Evolutionary conservation across 2,797 vertebrate species (phyloP).

Genomic region (Argentina silus): DNA sequence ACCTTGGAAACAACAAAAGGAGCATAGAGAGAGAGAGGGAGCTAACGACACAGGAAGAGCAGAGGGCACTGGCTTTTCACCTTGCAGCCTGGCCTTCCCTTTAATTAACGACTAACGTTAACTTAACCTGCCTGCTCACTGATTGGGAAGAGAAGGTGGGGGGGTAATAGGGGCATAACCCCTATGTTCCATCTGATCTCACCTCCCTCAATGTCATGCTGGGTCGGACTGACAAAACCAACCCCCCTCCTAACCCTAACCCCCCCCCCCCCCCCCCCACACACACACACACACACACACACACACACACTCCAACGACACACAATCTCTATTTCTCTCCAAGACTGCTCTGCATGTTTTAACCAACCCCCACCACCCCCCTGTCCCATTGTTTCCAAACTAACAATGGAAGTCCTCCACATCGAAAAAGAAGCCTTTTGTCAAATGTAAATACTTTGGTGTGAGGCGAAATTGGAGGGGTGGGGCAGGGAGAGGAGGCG

Average conservation of each 20-base stretch:
- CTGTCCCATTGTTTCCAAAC: slow-evolving; percentile 79
- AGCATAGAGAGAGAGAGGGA: background rate
- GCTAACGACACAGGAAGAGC: slow-evolving; percentile 6
- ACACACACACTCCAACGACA: slow-evolving; percentile 19
- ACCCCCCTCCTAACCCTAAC: background rate
- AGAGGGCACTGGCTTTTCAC: slow-evolving; percentile 81
- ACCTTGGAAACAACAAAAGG: slow-evolving; percentile 23
- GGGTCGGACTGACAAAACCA: slow-evolving; percentile 74
- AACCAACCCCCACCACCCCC: slow-evolving; percentile 61
- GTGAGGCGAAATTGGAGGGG: slow-evolving; percentile 72
- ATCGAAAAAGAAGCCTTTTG: slow-evolving; percentile 73
- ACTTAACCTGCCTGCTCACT: slow-evolving; percentile 79
- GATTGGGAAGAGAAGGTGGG: slow-evolving; percentile 57
- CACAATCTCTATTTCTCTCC: slow-evolving; percentile 15
- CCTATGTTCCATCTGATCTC: slow-evolving; percentile 66
- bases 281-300: slow-evolving; percentile 40
- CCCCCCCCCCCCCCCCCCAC: slow-evolving; percentile 51
- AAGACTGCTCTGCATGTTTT: slow-evolving; percentile 67
- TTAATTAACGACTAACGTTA: slow-evolving; percentile 87
- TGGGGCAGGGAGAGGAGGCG: slow-evolving; percentile 52
- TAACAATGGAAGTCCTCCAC: slow-evolving; percentile 79
- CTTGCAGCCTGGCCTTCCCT: slow-evolving; percentile 68
- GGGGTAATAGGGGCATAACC: slow-evolving; percentile 70
- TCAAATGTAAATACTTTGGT: slow-evolving; percentile 78
- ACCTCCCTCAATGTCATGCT: slow-evolving; percentile 67